Evolutionary conservation across 2,113 vertebrate species (phyloP), one percentile per base, ranked within the genome.

Genomic region (Brevimyrus niger): DNA sequence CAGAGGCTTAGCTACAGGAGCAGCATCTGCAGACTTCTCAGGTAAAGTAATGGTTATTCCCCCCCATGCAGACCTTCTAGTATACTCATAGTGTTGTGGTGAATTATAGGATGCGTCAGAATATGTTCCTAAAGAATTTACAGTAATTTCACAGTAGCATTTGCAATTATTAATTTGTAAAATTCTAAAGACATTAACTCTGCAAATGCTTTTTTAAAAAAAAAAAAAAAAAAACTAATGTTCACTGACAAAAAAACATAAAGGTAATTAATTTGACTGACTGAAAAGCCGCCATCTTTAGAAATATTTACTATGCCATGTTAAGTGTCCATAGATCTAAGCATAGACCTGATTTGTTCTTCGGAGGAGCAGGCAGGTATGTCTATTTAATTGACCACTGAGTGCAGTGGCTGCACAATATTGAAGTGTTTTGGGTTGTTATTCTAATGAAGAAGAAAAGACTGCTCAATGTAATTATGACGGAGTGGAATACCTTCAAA

Each of bases 1-100:
- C 98, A 98, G 90, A 95, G 98, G 21, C 97, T 99, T 88, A 97
- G 97, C 91, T 99, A 99, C 92, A 95, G 97, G 91, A 98, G 95
- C 93, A 99, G 98, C 93, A 98, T 99, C 92, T 97, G 97, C 94
- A 96, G 96, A 85, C 95, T 99, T 10, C 94, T 99, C 73, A 98
- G 98, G 98, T 99, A 94, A 61, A 50, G 10, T 10, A 23, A 44
- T 69, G 15, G 7, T 7, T 17, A 23, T 15, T 15, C 46, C 23
- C 0, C 0, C 15, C 10, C n/a, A 23, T 31, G 27, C 15, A 35
- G 65, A 7, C 73, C 17, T 9, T 42, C 47, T 21, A 80, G 13
- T 53, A 42, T 47, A 84, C 38, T 84, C 82, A 47, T 47, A 84
- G 38, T 84, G 21, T 15, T 80, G 17, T 69, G 10, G 61, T 69